A percentile compares a stretch with the other conserved stretches of the same genome.
Evolutionary conservation across 1,140 invertebrate genomes (phyloP).

Genomic region (Cotesia glomerata): DNA sequence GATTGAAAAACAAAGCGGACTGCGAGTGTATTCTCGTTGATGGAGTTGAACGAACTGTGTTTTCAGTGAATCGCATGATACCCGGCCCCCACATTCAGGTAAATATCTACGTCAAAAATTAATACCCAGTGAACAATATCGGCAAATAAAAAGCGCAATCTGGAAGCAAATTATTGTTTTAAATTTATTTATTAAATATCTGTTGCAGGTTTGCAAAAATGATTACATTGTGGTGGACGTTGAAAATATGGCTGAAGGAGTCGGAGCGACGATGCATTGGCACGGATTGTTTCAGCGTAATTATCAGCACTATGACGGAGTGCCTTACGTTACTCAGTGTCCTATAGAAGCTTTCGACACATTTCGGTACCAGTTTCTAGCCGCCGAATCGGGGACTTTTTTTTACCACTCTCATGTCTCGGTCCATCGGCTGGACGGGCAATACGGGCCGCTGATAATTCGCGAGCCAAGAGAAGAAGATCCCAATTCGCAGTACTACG

Average conservation of each 20-base stretch:
- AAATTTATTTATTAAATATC: not conserved
- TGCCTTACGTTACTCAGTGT: slow-evolving; percentile 66
- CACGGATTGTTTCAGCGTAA: slow-evolving; percentile 43
- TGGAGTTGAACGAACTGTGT: slow-evolving; percentile 62
- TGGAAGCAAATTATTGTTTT: not conserved
- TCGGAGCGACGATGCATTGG: slow-evolving; percentile 44
- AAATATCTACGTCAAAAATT: not conserved
- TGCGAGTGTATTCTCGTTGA: slow-evolving; percentile 68
- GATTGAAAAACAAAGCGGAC: slow-evolving; percentile 55
- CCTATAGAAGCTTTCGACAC: slow-evolving; percentile 52
- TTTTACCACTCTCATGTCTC: slow-evolving; percentile 63
- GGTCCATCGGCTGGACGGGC: slow-evolving; percentile 45
- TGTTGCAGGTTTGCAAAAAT: slow-evolving; percentile 59
- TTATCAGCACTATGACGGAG: slow-evolving; percentile 65
- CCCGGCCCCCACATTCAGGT: slow-evolving; percentile 68
- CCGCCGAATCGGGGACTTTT: slow-evolving; percentile 57
- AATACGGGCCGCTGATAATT: slow-evolving; percentile 35
- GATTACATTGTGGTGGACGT: slow-evolving; percentile 64
- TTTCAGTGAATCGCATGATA: slow-evolving; percentile 68
- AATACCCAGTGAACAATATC: not conserved
- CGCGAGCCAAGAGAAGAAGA: slow-evolving; percentile 26
- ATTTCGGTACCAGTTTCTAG: slow-evolving; percentile 56
- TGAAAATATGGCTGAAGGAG: slow-evolving; percentile 45
- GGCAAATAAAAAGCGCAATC: not conserved
- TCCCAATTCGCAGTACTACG: slow-evolving; percentile 44